phyloP scores from a whole-genome alignment of 2,797 vertebrate species.

The Melanotaenia trifasciata region DNA sequence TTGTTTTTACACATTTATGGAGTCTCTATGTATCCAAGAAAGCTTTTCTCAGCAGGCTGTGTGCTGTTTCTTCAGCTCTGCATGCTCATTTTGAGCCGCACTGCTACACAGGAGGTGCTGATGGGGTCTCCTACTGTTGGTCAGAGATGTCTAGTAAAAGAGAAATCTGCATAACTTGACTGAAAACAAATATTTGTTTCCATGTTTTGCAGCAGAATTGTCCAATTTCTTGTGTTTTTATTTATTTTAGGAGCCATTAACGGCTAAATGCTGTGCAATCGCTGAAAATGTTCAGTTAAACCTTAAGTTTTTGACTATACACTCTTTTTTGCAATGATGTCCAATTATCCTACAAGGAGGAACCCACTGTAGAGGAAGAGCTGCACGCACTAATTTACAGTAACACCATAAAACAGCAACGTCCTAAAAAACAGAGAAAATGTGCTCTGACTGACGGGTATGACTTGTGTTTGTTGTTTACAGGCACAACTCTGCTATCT shows the following conservation, averaged over 20 bases:
- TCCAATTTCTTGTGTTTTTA: conserved; percentile 4
- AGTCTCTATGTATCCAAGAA: conserved; percentile 56
- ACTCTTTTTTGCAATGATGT: neutral
- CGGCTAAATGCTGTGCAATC: neutral
- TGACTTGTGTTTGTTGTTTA: conserved; percentile 23
- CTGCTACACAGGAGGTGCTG: conserved; percentile 20
- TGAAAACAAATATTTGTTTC: neutral
- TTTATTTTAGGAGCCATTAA: neutral
- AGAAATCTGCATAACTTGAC: neutral
- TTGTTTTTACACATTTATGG: conserved; percentile 34
- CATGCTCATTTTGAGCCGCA: conserved; percentile 20
- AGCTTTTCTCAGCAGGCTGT: conserved; percentile 13
- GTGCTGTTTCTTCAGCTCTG: conserved; percentile 17
- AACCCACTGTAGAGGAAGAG: conserved; percentile 1
- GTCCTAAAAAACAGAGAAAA: neutral
- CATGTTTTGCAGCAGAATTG: neutral
- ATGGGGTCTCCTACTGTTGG: neutral
- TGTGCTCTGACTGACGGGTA: conserved; percentile 6
- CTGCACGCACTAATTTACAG: neutral
- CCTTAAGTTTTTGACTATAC: neutral
- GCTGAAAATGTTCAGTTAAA: neutral
- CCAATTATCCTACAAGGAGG: conserved; percentile 5
- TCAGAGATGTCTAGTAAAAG: neutral
- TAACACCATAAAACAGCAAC: neutral
- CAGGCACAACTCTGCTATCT: conserved; percentile 1